Evolutionary conservation across 2,888 invertebrate species (phyloP), one percentile per base, ranked within the genome.

Genomic region (Pammene aurita): DNA sequence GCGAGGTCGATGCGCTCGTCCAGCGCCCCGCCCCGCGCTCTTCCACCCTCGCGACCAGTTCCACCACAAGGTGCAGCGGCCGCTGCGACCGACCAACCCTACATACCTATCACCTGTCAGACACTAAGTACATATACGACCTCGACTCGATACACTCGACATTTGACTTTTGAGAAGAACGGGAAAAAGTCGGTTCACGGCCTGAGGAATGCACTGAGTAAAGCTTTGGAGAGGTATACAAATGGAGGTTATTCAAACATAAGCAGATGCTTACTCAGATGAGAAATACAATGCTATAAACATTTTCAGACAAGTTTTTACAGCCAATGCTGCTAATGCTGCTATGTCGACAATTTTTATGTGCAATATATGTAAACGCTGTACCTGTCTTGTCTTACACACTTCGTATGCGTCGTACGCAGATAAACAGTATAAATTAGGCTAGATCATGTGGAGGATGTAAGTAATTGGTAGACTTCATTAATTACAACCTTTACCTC

Each of bases 61-160:
- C 85, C 83, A 84, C 83, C 88, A 87, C 88, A 88, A 90, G 89
- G 90, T 90, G 89, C 88, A 89, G 85, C 87, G 89, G 78, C 87
- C 88, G 84, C 86, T 75, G 81, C 83, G 82, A 81, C 82, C 84
- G 67, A 66, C 71, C 72, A 85, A 84, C 89, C 89, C 89, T 86
- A 90, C 86, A 89, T 90, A 90, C 80, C 84, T 90, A 90, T 89
- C 90, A 90, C 90, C 91, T 90, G 91, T 86, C 90, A 89, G 90
- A 89, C 90, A 84, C 86, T 88, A 85, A 82, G 89, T 89, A 89
- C 88, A 85, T 78, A 79, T 78, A 80, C 82, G 75, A 76, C 77
- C 78, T 76, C 76, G 73, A 70, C 72, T 70, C 70, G 61, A 57
- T 62, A 58, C 74, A 76, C 76, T 76, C 71, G 75, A 73, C 71